Conservation (phyloP, 2,888 invertebrate species). For the Phania funesta region DNA sequence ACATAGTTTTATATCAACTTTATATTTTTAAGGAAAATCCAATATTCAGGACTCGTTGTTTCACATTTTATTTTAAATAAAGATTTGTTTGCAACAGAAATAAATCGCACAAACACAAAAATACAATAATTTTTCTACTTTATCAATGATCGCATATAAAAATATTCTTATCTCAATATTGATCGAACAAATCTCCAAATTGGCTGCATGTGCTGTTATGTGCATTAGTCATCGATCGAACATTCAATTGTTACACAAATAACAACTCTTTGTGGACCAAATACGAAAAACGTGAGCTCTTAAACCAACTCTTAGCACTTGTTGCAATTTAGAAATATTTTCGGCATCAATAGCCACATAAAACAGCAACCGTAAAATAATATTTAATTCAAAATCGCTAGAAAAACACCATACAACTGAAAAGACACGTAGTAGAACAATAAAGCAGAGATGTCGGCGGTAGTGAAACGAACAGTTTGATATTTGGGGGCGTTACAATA, state of each 20-base stretch:
- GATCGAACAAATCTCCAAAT: constrained; percentile 34
- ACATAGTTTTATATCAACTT: too few relatives aligned
- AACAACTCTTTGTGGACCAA: constrained; percentile 21
- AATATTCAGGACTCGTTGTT: too few relatives aligned
- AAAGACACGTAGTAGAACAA: constrained; percentile 37
- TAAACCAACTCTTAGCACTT: constrained; percentile 58
- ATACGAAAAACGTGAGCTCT: constrained; percentile 55
- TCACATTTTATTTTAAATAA: not conserved
- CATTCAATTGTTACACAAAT: constrained; percentile 48
- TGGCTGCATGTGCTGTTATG: constrained; percentile 20
- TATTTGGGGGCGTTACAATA: constrained; percentile 52
- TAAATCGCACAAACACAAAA: constrained; percentile 17
- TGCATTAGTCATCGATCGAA: constrained; percentile 61
- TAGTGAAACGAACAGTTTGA: constrained; percentile 14
- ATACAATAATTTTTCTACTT: not conserved
- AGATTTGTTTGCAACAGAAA: constrained; percentile 2
- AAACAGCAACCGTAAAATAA: constrained; percentile 19
- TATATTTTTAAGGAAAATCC: too few relatives aligned
- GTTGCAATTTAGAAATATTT: constrained; percentile 39
- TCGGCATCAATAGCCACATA: constrained; percentile 15
- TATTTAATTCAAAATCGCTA: not conserved
- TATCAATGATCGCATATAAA: constrained; percentile 32
- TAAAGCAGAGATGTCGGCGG: not conserved
- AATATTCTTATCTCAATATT: constrained; percentile 19
- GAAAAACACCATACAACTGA: not conserved